These are phyloP conservation scores for Scartelaos histophorus DNA, from an alignment of 2,113 vertebrate genomes.

Conservation along the genomic window DNA sequence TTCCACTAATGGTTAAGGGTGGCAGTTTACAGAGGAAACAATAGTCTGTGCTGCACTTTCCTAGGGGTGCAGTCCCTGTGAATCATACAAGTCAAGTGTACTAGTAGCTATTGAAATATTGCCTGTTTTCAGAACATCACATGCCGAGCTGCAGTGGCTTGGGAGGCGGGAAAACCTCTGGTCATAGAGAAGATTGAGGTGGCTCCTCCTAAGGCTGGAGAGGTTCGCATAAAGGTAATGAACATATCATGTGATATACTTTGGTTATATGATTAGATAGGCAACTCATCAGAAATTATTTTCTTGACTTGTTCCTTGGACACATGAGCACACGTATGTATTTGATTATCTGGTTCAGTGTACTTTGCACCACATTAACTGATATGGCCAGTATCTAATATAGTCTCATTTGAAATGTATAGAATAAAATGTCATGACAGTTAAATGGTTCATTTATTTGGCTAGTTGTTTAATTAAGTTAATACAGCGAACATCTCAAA, in stretches of 20 bases:
- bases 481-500: background rate
- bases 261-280: background rate
- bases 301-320: background rate
- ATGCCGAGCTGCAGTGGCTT: constrained; percentile 78
- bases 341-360: background rate
- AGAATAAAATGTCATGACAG: background rate
- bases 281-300: background rate
- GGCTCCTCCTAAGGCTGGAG: constrained; percentile 74
- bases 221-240: constrained; percentile 76
- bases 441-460: no score
- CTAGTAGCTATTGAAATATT: no score
- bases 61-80: no score
- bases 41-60: no score
- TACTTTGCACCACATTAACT: background rate
- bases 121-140: constrained; percentile 71
- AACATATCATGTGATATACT: background rate
- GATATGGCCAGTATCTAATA: background rate
- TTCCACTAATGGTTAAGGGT: background rate
- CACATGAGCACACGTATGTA: background rate
- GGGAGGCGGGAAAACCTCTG: constrained; percentile 76
- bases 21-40: background rate
- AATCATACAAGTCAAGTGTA: no score
- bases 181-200: constrained; percentile 78
- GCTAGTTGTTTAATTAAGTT: background rate
- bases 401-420: background rate